Percentiles rank a stretch among this genome's conserved stretches.
These are phyloP conservation scores for Semaprochilodus insignis DNA, from an alignment of 2,797 vertebrate species.

Conservation along the genomic window DNA sequence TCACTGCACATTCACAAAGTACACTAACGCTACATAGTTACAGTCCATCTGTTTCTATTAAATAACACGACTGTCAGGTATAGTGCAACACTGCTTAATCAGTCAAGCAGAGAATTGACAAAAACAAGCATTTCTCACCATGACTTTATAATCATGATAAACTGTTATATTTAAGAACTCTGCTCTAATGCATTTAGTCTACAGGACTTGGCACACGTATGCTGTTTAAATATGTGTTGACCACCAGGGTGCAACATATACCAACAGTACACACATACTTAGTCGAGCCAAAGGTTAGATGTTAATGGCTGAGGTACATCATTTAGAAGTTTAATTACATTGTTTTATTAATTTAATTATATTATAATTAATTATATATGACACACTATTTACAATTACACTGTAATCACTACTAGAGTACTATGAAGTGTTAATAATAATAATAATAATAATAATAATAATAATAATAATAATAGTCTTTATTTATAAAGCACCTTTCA, in stretches of 20 bases:
- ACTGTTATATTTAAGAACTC: not conserved
- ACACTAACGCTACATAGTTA: too few relatives aligned
- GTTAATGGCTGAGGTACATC: not conserved
- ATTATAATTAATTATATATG: not conserved
- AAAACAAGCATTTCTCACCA: not conserved
- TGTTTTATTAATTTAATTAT: too few relatives aligned
- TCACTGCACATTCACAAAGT: too few relatives aligned
- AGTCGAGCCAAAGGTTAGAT: too few relatives aligned
- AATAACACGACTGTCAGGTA: too few relatives aligned
- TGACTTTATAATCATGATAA: not conserved
- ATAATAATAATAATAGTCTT: too few relatives aligned
- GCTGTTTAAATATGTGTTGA: not conserved
- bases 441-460: too few relatives aligned
- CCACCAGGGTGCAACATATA: conserved; percentile 38
- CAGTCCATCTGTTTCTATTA: too few relatives aligned
- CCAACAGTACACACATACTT: not conserved
- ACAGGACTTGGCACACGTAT: too few relatives aligned
- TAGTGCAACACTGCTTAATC: not conserved
- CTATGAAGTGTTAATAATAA: too few relatives aligned
- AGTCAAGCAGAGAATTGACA: not conserved
- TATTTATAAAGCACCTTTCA: too few relatives aligned
- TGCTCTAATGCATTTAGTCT: not conserved
- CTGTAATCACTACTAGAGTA: not conserved
- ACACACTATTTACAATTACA: not conserved
- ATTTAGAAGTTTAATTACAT: not conserved